Evolutionary conservation across 1,140 invertebrate genomes (phyloP), one percentile per base, ranked within the genome.

Genomic region (Monochamus saltuarius): DNA sequence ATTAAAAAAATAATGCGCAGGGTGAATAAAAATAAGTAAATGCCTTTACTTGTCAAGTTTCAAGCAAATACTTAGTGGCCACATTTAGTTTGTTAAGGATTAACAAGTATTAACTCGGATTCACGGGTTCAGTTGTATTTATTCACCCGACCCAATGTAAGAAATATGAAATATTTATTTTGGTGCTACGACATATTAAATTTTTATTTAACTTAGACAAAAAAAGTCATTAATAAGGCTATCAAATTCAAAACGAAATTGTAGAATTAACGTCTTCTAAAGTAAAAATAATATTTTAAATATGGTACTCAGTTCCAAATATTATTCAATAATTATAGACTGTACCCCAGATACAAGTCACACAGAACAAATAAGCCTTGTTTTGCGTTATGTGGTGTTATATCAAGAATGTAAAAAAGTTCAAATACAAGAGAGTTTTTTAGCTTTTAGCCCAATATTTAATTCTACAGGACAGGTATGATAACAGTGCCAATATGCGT

Each of bases 311-410:
- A 56, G 66, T 58, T 62, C 70, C 13, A 72, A 67, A 61, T 78
- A 78, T 65, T 79, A 68, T 69, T 71, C 69, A 13, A 66, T 78
- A 61, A 73, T 72, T 50, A 62, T 77, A 36, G 77, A 80, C 64
- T 77, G 71, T 54, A 77, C 76, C 29, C 74, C 75, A 38, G 74
- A 78, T 71, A 43, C 76, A 43, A 64, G 71, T 43, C 74, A 78
- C 62, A 68, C 73, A 42, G 78, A 79, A 61, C 77, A 80, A 61
- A 65, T 78, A 4, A 72, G 72, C 38, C 52, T 74, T 29, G 60
- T 70, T 54, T 42, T 75, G 49, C 52, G 73, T 2, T 29, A 29
- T 3, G 22, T 29, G 2, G 22, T 29, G 2, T 6, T 42, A 38
- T 37, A 57, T 9, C 42, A 22, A 8, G 14, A 22, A 42, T 45